phyloP scores from a whole-genome alignment of 2,113 vertebrate species.

The Hydropotes inermis region DNA sequence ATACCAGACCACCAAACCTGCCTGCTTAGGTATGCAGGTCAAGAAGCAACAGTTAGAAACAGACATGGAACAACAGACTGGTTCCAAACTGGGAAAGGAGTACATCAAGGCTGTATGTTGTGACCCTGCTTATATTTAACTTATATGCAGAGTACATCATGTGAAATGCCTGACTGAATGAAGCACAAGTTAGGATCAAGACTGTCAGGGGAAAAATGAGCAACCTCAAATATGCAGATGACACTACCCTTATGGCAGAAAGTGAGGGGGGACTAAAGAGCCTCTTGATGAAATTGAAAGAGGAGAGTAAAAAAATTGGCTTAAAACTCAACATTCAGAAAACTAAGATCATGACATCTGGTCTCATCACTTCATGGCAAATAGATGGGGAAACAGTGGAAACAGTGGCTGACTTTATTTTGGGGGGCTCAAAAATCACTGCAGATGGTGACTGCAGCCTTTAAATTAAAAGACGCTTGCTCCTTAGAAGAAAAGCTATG shows the following conservation, averaged over 20 bases:
- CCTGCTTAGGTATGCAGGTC: not conserved
- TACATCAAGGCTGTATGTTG: not conserved
- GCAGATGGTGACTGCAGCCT: not conserved
- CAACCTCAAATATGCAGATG: not conserved
- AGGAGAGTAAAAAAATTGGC: not conserved
- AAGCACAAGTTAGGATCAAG: not conserved
- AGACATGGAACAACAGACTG: not conserved
- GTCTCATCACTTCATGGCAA: not conserved
- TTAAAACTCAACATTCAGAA: not conserved
- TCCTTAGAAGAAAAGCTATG: not conserved
- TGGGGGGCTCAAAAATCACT: not conserved
- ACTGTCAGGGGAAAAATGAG: not conserved
- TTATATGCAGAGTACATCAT: not conserved
- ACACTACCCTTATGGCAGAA: not conserved
- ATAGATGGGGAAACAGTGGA: not conserved
- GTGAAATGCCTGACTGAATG: not conserved
- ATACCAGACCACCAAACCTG: not conserved
- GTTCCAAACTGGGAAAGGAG: not conserved
- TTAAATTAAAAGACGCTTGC: not conserved
- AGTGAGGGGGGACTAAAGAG: not conserved
- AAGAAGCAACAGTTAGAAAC: not conserved
- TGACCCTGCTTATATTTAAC: not conserved
- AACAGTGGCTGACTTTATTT: not conserved
- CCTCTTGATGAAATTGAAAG: not conserved
- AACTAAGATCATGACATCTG: rapidly evolving